Percentiles rank a stretch among this genome's conserved stretches.
Evolutionary conservation across 2,888 invertebrate genomes (phyloP).

Genomic region (Pristionchus fissidentatus): DNA sequence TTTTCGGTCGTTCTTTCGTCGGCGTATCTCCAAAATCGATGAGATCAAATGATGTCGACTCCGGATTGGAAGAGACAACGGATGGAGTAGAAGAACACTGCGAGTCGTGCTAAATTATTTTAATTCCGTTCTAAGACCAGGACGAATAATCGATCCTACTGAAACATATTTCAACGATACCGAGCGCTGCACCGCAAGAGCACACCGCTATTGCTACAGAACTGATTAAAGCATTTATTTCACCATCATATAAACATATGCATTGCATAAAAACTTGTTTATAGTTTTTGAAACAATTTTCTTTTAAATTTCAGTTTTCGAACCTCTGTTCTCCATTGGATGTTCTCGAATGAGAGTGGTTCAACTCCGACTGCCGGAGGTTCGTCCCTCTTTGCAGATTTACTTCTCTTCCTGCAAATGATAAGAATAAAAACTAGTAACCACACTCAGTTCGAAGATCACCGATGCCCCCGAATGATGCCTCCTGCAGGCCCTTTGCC

Average conservation of each 20-base stretch:
- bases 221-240: too few relatives aligned
- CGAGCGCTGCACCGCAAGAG: too few relatives aligned
- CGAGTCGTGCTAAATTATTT: conserved; percentile 36
- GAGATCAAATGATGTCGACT: not conserved
- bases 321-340: conserved; percentile 55
- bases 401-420: conserved; percentile 48
- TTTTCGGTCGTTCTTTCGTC: not conserved
- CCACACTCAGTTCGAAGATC: not conserved
- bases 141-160: too few relatives aligned
- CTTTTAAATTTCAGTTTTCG: not conserved
- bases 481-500: too few relatives aligned
- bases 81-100: not conserved
- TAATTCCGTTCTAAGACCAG: too few relatives aligned
- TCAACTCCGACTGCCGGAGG: conserved; percentile 44
- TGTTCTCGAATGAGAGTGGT: conserved; percentile 62
- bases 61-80: not conserved
- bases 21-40: conserved; percentile 49
- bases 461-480: not conserved
- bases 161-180: too few relatives aligned
- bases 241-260: too few relatives aligned
- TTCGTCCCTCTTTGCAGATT: conserved; percentile 51
- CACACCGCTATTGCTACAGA: too few relatives aligned
- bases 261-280: too few relatives aligned
- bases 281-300: too few relatives aligned
- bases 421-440: too few relatives aligned